Evolutionary conservation across 2,888 invertebrate genomes (phyloP).

Genomic region (Abrostola triplasia): DNA sequence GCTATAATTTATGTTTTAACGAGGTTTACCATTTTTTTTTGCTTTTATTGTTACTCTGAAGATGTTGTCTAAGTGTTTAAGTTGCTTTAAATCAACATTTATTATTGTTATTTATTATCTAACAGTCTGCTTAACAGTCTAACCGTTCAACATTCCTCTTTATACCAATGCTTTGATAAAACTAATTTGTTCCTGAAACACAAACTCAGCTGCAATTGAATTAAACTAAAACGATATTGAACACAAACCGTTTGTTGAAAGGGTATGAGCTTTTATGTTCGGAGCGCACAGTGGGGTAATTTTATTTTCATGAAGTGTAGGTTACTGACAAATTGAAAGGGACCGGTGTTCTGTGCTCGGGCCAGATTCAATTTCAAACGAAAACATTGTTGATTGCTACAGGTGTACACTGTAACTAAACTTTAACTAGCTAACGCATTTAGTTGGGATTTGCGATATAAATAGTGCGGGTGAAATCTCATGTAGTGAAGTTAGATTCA

Average conservation of each 20-base stretch:
- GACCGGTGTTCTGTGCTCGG: constrained; percentile 9
- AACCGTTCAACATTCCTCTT: background rate
- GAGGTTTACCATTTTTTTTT: too few relatives aligned
- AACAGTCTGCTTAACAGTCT: too few relatives aligned
- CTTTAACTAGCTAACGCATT: background rate
- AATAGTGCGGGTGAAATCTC: background rate
- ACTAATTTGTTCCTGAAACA: constrained; percentile 10
- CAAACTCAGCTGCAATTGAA: constrained; percentile 10
- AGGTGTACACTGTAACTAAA: background rate
- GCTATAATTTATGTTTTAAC: too few relatives aligned
- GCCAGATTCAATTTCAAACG: constrained; percentile 52
- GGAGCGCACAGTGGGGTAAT: constrained; percentile 1
- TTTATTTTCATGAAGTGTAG: constrained; percentile 39
- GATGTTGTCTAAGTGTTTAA: too few relatives aligned
- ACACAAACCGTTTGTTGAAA: constrained; percentile 11
- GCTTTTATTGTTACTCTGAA: too few relatives aligned
- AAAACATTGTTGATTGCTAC: constrained; percentile 33
- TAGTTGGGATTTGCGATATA: background rate
- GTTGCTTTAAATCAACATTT: too few relatives aligned
- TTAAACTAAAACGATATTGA: constrained; percentile 19
- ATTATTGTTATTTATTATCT: too few relatives aligned
- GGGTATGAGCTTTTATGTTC: constrained; percentile 21
- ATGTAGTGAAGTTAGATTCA: too few relatives aligned
- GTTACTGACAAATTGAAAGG: constrained; percentile 21
- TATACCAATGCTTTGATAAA: constrained; percentile 6